Percentiles rank a stretch among this genome's conserved stretches.
Conservation (phyloP, 2,113 vertebrate genomes). For the Pelvicachromis taeniatus region DNA sequence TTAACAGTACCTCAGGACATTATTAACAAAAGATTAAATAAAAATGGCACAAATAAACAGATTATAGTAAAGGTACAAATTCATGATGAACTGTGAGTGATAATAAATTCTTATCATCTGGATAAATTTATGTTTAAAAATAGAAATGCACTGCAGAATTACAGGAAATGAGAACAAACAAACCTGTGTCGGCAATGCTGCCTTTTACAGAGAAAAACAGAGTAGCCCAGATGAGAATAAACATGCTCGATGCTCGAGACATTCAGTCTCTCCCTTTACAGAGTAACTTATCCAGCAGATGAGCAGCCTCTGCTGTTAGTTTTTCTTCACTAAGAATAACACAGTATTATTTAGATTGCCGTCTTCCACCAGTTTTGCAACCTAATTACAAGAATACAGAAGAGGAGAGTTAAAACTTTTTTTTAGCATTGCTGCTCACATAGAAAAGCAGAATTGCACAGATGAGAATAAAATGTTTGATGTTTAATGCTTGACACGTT, state of each 20-base stretch:
- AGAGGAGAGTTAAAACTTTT: not conserved
- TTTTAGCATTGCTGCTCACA: not conserved
- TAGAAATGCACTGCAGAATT: not conserved
- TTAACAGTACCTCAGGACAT: not conserved
- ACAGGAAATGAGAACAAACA: not conserved
- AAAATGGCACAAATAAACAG: not conserved
- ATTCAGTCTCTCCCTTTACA: not conserved
- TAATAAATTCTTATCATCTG: not conserved
- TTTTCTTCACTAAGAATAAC: not conserved
- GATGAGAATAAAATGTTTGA: not conserved
- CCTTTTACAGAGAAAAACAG: not conserved
- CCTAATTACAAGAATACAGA: accelerated
- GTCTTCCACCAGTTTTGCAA: not conserved
- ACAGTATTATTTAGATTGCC: not conserved
- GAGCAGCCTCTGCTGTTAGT: not conserved
- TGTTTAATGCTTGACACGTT: not conserved
- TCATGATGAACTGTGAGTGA: not conserved
- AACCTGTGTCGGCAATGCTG: not conserved
- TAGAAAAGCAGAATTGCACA: not conserved
- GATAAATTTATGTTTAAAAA: not conserved
- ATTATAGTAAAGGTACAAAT: not conserved
- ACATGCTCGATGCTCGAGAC: not conserved
- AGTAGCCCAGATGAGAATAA: not conserved
- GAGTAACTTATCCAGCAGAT: not conserved
- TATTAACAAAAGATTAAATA: not conserved